Evolutionary conservation across 2,888 invertebrate species (phyloP).

Genomic region (Macrosoma leucophasiata): DNA sequence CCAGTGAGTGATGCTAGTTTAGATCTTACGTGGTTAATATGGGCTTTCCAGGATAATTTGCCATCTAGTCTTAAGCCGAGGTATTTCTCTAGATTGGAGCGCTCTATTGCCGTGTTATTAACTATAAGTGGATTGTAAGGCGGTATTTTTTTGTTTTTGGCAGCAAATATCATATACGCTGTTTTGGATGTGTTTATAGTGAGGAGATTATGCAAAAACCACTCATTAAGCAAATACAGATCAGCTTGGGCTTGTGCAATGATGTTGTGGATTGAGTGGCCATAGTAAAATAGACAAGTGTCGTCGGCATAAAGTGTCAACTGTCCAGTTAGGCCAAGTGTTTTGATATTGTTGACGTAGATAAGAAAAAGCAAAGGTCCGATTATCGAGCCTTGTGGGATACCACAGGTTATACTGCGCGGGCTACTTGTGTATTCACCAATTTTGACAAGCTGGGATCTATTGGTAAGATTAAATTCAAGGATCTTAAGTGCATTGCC

Average conservation of each 20-base stretch:
- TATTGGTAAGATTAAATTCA: no score
- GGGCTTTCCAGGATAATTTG: conserved; percentile 11
- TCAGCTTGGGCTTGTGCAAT: conserved; percentile 10
- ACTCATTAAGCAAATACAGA: no score
- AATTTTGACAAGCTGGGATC: no score
- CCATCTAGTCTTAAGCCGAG: conserved; percentile 9
- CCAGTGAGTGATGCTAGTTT: conserved; percentile 11
- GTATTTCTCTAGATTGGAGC: conserved; percentile 10
- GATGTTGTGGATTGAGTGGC: no score
- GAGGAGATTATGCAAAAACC: conserved; percentile 12
- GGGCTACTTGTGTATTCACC: no score
- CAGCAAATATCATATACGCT: conserved; percentile 9
- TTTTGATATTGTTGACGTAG: conserved; percentile 10
- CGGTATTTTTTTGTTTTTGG: conserved; percentile 4
- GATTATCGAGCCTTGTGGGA: conserved; percentile 8
- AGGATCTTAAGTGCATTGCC: no score
- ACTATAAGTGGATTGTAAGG: conserved; percentile 5
- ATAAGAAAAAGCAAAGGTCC: conserved; percentile 10
- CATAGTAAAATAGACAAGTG: conserved; percentile 12
- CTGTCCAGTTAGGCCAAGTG: conserved; percentile 7
- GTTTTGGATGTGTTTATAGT: conserved; percentile 11
- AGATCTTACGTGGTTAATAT: conserved; percentile 6
- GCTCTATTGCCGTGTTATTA: conserved; percentile 2
- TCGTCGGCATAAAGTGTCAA: conserved; percentile 9
- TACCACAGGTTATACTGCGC: no score